Conservation (phyloP, 2,888 invertebrate species). For the Mechanitis mazaeus region DNA sequence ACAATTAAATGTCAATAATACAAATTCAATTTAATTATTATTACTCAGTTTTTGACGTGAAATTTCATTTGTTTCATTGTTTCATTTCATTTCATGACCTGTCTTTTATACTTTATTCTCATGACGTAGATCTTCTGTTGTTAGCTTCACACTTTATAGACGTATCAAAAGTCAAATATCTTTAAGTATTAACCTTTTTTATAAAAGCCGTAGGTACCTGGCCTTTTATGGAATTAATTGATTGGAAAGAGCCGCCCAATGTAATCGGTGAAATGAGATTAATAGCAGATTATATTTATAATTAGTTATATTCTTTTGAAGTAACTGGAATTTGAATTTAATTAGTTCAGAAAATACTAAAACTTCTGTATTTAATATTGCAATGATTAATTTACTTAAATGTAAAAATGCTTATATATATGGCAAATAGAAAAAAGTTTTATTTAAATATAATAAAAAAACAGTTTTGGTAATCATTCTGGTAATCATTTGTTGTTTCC, state of each 20-base stretch:
- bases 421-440: neutral
- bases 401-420: too few relatives aligned
- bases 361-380: too few relatives aligned
- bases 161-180: slow-evolving; percentile 13
- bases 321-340: too few relatives aligned
- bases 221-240: slow-evolving; percentile 25
- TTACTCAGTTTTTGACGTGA: too few relatives aligned
- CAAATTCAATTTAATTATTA: too few relatives aligned
- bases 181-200: slow-evolving; percentile 19
- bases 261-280: slow-evolving; percentile 17
- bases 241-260: slow-evolving; percentile 23
- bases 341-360: too few relatives aligned
- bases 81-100: too few relatives aligned
- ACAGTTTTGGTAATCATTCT: neutral
- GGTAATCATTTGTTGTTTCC: neutral
- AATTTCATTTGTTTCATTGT: too few relatives aligned
- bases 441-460: slow-evolving; percentile 32
- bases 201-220: slow-evolving; percentile 17
- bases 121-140: neutral
- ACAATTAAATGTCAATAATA: too few relatives aligned
- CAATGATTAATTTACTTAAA: too few relatives aligned
- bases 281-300: slow-evolving; percentile 12
- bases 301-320: slow-evolving; percentile 5
- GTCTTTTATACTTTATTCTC: too few relatives aligned
- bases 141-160: neutral